These are phyloP conservation scores for Ophioderma brevispina DNA, from an alignment of 35 echinoderm and acorn worm genomes.

Conservation along the genomic window DNA sequence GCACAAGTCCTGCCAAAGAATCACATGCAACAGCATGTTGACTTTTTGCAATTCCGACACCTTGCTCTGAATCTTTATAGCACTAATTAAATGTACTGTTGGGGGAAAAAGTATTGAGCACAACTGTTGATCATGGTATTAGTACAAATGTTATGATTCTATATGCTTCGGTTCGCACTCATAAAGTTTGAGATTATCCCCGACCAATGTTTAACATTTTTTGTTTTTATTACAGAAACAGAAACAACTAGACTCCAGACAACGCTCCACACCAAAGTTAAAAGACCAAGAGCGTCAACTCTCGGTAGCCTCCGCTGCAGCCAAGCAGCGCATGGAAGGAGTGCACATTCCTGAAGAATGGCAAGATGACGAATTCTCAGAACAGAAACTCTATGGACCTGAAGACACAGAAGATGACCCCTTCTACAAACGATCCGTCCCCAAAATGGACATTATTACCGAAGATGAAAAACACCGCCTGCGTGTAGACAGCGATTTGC, in stretches of 20 bases:
- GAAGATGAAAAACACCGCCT: not conserved
- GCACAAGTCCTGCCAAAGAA: too few species aligned
- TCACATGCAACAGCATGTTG: too few species aligned
- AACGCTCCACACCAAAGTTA: not conserved
- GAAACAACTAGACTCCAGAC: not conserved
- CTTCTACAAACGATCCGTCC: conserved; percentile 60
- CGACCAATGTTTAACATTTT: too few species aligned
- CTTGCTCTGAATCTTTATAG: too few species aligned
- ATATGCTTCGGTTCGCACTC: too few species aligned
- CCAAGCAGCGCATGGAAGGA: conserved; percentile 58
- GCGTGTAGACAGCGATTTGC: not conserved
- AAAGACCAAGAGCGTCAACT: conserved; percentile 10
- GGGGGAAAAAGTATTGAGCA: too few species aligned
- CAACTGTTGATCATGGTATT: too few species aligned
- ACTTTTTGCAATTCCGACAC: too few species aligned
- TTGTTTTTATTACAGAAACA: not conserved
- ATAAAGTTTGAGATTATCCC: too few species aligned
- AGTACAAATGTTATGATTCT: too few species aligned
- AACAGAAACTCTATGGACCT: conserved; percentile 32
- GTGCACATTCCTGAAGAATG: conserved; percentile 61
- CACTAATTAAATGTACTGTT: too few species aligned
- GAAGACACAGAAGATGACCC: conserved; percentile 5
- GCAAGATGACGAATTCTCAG: conserved; percentile 76
- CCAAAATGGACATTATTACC: conserved; percentile 6
- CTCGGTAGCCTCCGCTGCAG: conserved; percentile 41